Base-by-base conservation (phyloP, 2,797 vertebrate genomes). In the Melanogrammus aeglefinus region DNA sequence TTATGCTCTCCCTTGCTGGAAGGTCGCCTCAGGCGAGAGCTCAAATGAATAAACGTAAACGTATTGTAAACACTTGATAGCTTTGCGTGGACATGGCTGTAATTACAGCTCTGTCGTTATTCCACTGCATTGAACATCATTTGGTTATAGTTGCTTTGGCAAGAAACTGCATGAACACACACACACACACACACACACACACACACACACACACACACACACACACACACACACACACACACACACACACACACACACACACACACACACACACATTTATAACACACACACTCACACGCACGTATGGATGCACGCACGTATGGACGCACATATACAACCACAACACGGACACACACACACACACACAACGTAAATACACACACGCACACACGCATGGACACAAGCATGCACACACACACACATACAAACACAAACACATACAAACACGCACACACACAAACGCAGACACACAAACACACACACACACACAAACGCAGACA, bases 321-420 rank as follows among this genome's bases (percentile, higher is more conserved):
- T 31, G 29, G 29, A 31, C 39, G 69, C 14, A 51, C 74, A 78
- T 2, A 3, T 41, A 74, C 14, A 75, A 70, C 18, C 33, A 76
- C 47, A 76, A 35, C 35, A 35, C 3, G 7, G n/a, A n/a, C n/a
- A n/a, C 66, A 82, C 69, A 85, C 71, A 81, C 51, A 78, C 69
- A 80, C 47, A 73, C 38, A 31, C 29, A 31, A 31, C 29, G 29
- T 31, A 2, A 31, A 31, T 2, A 31, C 29, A 47, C 31, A 73
- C 69, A 74, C 16, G 77, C 8, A 51, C 7, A 79, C 0, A n/a
- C n/a, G 36, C 44, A 77, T 24, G 75, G 21, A 35, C 38, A n/a
- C 47, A 73, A n/a, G 24, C 70, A 36, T 39, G 24, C 33, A 73
- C 76, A 76, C 44, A 72, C 35, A 72, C 14, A 51, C 72, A 77